Base-by-base conservation (phyloP, 2,797 vertebrate genomes). In the Chanos chanos region DNA sequence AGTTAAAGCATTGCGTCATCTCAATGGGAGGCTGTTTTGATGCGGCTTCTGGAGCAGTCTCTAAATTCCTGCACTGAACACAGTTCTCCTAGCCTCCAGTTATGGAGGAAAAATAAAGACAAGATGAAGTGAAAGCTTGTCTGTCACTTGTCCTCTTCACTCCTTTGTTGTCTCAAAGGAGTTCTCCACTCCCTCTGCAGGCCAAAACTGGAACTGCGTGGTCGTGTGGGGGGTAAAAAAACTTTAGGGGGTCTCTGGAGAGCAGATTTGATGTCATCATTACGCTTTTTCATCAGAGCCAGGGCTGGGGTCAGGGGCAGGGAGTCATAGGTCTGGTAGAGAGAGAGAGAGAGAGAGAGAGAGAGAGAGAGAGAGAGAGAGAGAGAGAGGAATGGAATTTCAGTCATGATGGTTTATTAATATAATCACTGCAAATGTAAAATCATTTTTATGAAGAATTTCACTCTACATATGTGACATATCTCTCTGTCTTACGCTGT, bases 271-370 rank as follows among this genome's bases (percentile, higher is more conserved):
- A 73, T 2, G 1, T 81, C 77, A 1, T 87, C 74, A 0, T 80
- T 87, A 43, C 88, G 83, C 27, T 82, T 86, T 68, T 72, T 84
- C 80, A 90, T 87, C 58, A 91, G 75, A 1, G 81, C 51, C 7
- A 82, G 55, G 37, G 81, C 85, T 2, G 87, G 83, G 1, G 85
- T 87, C 59, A 84, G 34, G 0, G 61, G 21, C 24, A 64, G 54
- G 0, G 12, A 41, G 3, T 83, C 75, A 22, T 76, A 71, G 43
- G 13, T n/a, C 87, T 89, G 72, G 27, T n/a, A 48, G 30, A n/a
- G 25, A 64, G 13, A 47, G 15, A 44, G 44, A 49, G 5, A 45
- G 4, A 49, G 3, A 24, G 15, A 16, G 34, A 25, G 3, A 54
- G 21, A 28, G 24, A 13, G 1, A 7, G 8, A 21, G 7, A 47